Conservation (phyloP, 1,140 invertebrate species). For the Drosophila lacteicornis region DNA sequence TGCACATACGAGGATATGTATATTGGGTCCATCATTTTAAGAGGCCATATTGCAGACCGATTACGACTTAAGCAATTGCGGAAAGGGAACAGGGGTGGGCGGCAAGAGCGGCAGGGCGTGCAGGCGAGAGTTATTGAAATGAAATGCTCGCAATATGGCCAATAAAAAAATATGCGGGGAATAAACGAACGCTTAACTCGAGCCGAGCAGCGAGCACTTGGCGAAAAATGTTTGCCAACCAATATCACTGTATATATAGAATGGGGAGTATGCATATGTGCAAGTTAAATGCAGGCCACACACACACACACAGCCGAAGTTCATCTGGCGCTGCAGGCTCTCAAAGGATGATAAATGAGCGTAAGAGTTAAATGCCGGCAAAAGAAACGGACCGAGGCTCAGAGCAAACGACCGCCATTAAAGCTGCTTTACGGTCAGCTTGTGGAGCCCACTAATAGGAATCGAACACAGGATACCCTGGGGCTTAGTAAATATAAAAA, state of each 20-base stretch:
- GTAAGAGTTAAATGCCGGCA: constrained; percentile 74
- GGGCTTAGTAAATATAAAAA: no score
- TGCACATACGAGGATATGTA: constrained; percentile 1
- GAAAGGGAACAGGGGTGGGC: constrained; percentile 1
- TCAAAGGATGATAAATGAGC: constrained; percentile 79
- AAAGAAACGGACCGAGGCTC: constrained; percentile 41
- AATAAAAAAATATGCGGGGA: constrained; percentile 76
- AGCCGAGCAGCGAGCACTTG: constrained; percentile 51
- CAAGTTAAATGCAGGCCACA: constrained; percentile 53
- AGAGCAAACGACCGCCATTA: constrained; percentile 71
- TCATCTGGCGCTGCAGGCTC: constrained; percentile 64
- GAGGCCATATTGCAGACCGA: constrained; percentile 67
- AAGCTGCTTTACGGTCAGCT: constrained; percentile 75
- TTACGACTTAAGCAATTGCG: constrained; percentile 68
- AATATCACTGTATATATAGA: constrained; percentile 31
- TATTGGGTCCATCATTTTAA: constrained; percentile 66
- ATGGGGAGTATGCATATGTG: constrained; percentile 28
- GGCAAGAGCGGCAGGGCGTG: neutral
- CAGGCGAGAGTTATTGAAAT: constrained; percentile 65
- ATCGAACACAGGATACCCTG: constrained; percentile 14
- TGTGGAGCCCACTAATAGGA: constrained; percentile 16
- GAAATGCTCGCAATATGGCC: constrained; percentile 73
- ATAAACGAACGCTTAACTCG: constrained; percentile 69
- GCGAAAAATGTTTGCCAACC: constrained; percentile 67
- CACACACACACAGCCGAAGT: constrained; percentile 37